A percentile compares a stretch with the other conserved stretches of the same genome.
These are phyloP conservation scores for Pseudopleuronectes americanus DNA, from an alignment of 2,797 vertebrate species.

Conservation along the genomic window DNA sequence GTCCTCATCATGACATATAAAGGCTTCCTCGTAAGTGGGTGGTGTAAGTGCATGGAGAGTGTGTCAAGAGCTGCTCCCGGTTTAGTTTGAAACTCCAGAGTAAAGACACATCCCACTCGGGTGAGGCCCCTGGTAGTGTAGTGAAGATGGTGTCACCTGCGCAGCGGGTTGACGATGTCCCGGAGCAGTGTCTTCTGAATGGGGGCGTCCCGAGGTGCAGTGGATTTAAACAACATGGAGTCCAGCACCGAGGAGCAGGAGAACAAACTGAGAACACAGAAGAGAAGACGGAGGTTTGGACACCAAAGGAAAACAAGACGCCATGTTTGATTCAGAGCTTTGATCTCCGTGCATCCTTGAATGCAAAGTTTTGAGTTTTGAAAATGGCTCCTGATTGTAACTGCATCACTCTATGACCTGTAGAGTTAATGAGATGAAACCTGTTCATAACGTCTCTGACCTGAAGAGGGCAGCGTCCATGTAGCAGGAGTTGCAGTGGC, in stretches of 20 bases:
- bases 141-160: slow-evolving; percentile 74
- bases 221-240: slow-evolving; percentile 89
- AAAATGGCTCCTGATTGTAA: too few species aligned
- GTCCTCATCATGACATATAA: too few species aligned
- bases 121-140: too few species aligned
- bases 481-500: slow-evolving; percentile 95
- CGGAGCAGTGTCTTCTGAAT: slow-evolving; percentile 88
- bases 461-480: slow-evolving; percentile 93
- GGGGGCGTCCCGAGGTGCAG: slow-evolving; percentile 67
- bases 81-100: too few species aligned
- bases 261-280: slow-evolving; percentile 84
- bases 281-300: not conserved
- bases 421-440: not conserved
- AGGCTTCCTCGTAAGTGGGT: too few species aligned
- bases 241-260: slow-evolving; percentile 91
- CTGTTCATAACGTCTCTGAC: slow-evolving; percentile 59
- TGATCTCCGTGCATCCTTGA: too few species aligned
- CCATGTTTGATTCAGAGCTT: too few species aligned
- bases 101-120: too few species aligned
- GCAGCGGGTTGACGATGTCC: slow-evolving; percentile 90
- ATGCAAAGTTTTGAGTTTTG: too few species aligned
- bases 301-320: not conserved
- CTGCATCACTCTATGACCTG: not conserved
- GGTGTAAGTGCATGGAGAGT: too few species aligned
- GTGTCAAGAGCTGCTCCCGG: too few species aligned